phyloP scores from a whole-genome alignment of 2,888 invertebrate genomes.

The Chrysolina haemoptera region DNA sequence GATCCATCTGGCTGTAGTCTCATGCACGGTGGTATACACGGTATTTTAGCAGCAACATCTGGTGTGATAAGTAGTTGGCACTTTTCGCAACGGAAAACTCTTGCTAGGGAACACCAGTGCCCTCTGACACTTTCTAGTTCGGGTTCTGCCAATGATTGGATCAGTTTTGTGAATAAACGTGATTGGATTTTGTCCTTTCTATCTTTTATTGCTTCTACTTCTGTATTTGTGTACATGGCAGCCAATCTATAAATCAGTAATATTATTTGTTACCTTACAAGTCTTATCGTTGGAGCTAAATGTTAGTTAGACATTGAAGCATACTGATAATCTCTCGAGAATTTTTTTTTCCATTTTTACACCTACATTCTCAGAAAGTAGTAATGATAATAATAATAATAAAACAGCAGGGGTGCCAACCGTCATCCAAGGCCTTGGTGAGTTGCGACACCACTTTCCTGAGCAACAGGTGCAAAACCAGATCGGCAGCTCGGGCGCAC shows the following conservation, averaged over 20 bases:
- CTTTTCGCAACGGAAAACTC: constrained; percentile 82
- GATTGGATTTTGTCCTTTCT: constrained; percentile 92
- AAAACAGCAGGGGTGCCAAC: too few relatives aligned
- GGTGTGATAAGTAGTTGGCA: constrained; percentile 83
- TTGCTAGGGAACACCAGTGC: constrained; percentile 86
- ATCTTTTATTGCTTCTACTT: constrained; percentile 88
- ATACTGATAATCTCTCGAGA: too few relatives aligned
- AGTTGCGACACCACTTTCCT: too few relatives aligned
- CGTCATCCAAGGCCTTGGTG: too few relatives aligned
- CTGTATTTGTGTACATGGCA: constrained; percentile 89
- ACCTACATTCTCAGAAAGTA: too few relatives aligned
- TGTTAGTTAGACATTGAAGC: not conserved
- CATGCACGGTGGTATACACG: constrained; percentile 82
- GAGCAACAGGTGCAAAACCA: too few relatives aligned
- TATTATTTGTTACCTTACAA: constrained; percentile 2
- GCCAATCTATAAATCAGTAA: constrained; percentile 75
- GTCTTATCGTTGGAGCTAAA: not conserved
- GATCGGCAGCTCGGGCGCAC: too few relatives aligned
- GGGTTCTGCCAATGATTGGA: constrained; percentile 82
- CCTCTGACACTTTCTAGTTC: constrained; percentile 84
- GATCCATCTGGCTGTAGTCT: constrained; percentile 82
- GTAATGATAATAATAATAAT: too few relatives aligned
- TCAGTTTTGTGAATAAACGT: constrained; percentile 86
- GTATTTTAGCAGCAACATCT: constrained; percentile 79
- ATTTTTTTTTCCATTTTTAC: too few relatives aligned